A percentile compares a stretch with the other conserved stretches of the same genome.
These are phyloP conservation scores for Carlito syrichta DNA, from an alignment of 2,113 vertebrate species.

Conservation along the genomic window DNA sequence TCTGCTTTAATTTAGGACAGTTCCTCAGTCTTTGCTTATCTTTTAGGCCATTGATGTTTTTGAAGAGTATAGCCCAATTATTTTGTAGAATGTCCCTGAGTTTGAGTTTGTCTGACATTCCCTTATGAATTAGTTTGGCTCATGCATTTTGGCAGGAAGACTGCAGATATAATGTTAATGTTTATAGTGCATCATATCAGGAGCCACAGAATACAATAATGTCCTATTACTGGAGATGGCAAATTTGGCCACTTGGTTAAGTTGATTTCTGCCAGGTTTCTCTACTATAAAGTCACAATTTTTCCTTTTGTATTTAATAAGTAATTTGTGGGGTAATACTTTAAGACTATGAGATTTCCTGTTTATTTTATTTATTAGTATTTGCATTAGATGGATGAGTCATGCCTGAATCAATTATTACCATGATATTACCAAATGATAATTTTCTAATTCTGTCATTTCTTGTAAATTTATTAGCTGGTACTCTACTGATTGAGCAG, in stretches of 20 bases:
- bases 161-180: not conserved
- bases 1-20: not conserved
- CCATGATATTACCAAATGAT: not conserved
- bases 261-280: not conserved
- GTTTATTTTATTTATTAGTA: not conserved
- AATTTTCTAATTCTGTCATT: conserved; percentile 23
- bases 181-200: not conserved
- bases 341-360: not conserved
- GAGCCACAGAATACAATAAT: not conserved
- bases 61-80: not conserved
- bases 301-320: conserved; percentile 29
- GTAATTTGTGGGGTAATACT: not conserved
- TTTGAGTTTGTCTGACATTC: not conserved
- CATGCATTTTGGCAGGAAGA: not conserved
- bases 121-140: not conserved
- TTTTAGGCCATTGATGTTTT: not conserved
- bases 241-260: not conserved
- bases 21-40: not conserved
- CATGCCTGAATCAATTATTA: not conserved
- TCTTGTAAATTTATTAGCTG: conserved; percentile 5
- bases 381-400: not conserved
- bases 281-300: not conserved
- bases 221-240: not conserved
- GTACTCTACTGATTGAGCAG: not conserved
- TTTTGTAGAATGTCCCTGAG: not conserved